phyloP scores from a whole-genome alignment of 2,113 vertebrate genomes.

The Manacus vitellinus region DNA sequence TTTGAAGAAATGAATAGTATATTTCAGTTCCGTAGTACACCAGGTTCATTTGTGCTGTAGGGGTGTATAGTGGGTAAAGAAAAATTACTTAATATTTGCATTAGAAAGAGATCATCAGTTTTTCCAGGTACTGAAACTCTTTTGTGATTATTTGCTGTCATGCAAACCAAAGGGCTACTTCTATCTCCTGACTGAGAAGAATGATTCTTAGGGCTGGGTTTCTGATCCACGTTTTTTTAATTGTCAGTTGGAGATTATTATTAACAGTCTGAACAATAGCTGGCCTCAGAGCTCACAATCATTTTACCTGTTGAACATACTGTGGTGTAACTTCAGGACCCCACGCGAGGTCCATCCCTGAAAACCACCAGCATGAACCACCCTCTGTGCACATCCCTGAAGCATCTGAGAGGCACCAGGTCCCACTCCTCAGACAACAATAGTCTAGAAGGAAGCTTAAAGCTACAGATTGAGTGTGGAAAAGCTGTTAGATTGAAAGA shows the following conservation, averaged over 20 bases:
- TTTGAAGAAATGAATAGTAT: conserved; percentile 19
- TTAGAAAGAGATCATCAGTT: neutral
- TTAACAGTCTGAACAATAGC: neutral
- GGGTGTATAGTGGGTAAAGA: neutral
- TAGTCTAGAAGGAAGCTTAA: neutral
- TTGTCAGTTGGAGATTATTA: neutral
- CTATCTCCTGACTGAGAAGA: neutral
- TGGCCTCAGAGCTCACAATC: neutral
- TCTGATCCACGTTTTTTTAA: neutral
- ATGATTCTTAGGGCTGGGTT: neutral
- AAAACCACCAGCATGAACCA: rapidly evolving
- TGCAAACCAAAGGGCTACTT: neutral
- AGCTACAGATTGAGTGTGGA: neutral
- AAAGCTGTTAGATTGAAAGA: neutral
- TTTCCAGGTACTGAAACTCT: neutral
- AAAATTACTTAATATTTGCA: neutral
- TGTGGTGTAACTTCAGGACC: neutral
- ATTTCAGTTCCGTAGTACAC: conserved; percentile 4
- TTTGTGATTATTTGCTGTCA: neutral
- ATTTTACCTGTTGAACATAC: neutral
- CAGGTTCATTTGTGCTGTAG: neutral
- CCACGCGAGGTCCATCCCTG: rapidly evolving
- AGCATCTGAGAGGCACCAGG: neutral
- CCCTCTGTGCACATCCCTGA: rapidly evolving
- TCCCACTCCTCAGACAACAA: neutral